Conservation (phyloP, 2,113 vertebrate genomes). For the Cnemophilus loriae region DNA sequence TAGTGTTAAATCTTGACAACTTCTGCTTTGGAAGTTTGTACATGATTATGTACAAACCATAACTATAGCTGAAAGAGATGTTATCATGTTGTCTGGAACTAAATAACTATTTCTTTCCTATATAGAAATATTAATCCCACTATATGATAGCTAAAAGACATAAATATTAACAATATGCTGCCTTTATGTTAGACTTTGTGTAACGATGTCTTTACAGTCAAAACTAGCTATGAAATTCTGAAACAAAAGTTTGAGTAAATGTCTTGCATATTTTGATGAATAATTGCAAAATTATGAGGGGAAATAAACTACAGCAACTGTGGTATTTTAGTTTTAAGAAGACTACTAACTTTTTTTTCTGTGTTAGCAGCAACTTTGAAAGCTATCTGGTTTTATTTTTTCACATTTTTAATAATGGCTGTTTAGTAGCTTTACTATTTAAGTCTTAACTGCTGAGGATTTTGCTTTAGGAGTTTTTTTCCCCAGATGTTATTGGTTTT, state of each 20-base stretch:
- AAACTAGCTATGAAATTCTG: slow-evolving; percentile 23
- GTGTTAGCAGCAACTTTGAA: slow-evolving; percentile 25
- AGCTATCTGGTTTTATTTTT: slow-evolving; percentile 19
- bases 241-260: slow-evolving; percentile 15
- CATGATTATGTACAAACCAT: slow-evolving; percentile 69
- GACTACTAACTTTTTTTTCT: not conserved
- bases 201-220: slow-evolving; percentile 26
- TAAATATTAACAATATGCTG: slow-evolving; percentile 54
- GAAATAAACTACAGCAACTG: not conserved
- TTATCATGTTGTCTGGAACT: slow-evolving; percentile 66
- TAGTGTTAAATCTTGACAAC: slow-evolving; percentile 73
- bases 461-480: not conserved
- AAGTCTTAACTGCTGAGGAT: not conserved
- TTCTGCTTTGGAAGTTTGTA: slow-evolving; percentile 68
- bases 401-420: slow-evolving; percentile 6
- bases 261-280: slow-evolving; percentile 36
- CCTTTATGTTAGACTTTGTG: slow-evolving; percentile 34
- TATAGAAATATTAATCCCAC: slow-evolving; percentile 61
- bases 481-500: not conserved
- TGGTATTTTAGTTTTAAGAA: slow-evolving; percentile 4
- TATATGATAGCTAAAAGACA: slow-evolving; percentile 47
- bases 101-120: slow-evolving; percentile 63
- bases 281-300: slow-evolving; percentile 39
- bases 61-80: slow-evolving; percentile 69
- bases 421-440: slow-evolving; percentile 8